Evolutionary conservation across 1,140 invertebrate species (phyloP), one percentile per base, ranked within the genome.

Genomic region (Rhyacophila brunnea): DNA sequence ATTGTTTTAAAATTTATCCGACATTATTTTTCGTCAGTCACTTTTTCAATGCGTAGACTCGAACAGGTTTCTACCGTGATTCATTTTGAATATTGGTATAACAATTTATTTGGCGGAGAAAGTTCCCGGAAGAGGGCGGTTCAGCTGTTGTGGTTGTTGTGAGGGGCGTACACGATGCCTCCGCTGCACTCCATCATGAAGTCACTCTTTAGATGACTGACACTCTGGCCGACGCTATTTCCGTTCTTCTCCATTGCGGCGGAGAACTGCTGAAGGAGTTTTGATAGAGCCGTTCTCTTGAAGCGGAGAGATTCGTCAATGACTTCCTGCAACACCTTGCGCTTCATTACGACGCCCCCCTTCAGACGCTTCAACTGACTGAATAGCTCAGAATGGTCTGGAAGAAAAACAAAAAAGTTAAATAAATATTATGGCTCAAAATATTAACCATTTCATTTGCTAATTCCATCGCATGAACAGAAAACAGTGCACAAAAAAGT

Each of bases 281-380:
- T 77, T 35, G 85, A 83, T 7, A 89, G 74, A 17, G 75, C 76
- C 70, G 83, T 83, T 62, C 87, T 75, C 71, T 90, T 90, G 71
- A 90, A 90, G 54, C 88, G 75, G 48, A 83, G 68, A 11, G 87
- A 87, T 74, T 90, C 88, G 53, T 81, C 78, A 64, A 88, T 87
- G 23, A 89, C 79, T 48, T 86, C 84, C 62, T 81, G 77, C 59
- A 89, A 71, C 71, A 88, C 80, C 55, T 79, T 78, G 50, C 82
- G 77, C 68, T 81, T 82, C 44, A 81, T 73, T 34, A 85, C 82
- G 23, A 81, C 64, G 64, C 75, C 77, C 57, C 87, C 87, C 67
- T 84, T 80, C 47, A 90, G 74, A 40, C 77, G 76, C 66, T 82
- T 81, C 65, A 90, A 71, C 50, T 81, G 78, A 56, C 81, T 77